Conservation (phyloP, 2,113 vertebrate genomes). For the Corvus moneduloides region DNA sequence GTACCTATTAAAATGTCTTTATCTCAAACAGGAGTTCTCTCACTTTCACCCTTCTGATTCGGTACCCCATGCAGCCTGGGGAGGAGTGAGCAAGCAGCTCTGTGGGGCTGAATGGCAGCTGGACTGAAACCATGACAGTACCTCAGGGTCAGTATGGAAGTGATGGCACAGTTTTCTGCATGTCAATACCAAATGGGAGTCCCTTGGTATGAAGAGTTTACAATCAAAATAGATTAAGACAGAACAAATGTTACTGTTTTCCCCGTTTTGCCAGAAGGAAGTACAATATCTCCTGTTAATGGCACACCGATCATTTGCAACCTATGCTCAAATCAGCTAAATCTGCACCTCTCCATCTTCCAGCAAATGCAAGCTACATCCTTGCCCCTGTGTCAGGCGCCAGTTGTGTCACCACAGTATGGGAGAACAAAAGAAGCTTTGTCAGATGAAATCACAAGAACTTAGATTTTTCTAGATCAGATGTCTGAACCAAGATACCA, state of each 20-base stretch:
- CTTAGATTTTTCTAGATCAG: neutral
- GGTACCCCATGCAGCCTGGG: rapidly evolving
- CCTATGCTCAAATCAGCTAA: neutral
- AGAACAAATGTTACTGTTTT: neutral
- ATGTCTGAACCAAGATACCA: neutral
- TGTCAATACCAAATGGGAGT: neutral
- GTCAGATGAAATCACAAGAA: neutral
- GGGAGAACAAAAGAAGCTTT: neutral
- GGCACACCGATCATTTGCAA: neutral
- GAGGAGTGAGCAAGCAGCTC: rapidly evolving
- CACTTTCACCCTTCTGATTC: neutral
- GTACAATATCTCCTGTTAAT: neutral
- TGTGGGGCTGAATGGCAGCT: neutral
- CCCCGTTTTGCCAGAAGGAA: neutral
- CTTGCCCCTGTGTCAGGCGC: neutral
- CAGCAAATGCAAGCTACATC: neutral
- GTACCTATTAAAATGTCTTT: neutral
- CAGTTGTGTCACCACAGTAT: neutral
- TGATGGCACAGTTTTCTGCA: neutral
- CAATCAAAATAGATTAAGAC: neutral
- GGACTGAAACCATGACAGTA: neutral
- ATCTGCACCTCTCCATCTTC: neutral
- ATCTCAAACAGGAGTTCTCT: neutral
- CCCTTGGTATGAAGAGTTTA: neutral
- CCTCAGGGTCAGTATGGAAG: neutral